These are phyloP conservation scores for Lepidotrigona ventralis DNA, from an alignment of 1,140 invertebrate genomes.

Conservation along the genomic window DNA sequence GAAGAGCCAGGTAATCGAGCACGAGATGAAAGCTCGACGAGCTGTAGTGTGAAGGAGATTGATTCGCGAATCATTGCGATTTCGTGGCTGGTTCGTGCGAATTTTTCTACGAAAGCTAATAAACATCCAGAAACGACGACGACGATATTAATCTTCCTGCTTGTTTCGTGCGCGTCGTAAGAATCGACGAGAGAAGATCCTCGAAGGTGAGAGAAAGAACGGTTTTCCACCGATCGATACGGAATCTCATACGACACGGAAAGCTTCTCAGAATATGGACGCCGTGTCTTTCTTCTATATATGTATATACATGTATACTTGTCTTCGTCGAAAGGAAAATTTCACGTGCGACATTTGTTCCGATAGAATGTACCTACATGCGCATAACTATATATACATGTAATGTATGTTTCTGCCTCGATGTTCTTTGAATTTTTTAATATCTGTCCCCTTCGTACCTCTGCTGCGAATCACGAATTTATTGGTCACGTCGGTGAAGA, in stretches of 20 bases:
- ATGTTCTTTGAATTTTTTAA: no score
- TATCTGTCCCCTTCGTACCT: no score
- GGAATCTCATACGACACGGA: not conserved
- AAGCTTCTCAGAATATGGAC: conserved; percentile 9
- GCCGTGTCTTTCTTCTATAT: not conserved
- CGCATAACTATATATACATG: no score
- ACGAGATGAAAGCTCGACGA: not conserved
- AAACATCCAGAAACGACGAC: not conserved
- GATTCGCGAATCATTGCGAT: not conserved
- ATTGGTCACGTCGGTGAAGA: no score
- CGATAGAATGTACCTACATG: not conserved
- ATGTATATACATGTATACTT: not conserved
- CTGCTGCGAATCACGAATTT: not conserved
- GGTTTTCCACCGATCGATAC: conserved; percentile 50
- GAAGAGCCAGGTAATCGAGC: no score
- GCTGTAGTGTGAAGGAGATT: not conserved
- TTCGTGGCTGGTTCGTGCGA: no score
- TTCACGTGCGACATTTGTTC: not conserved
- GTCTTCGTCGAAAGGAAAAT: not conserved
- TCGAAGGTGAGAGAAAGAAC: conserved; percentile 22
- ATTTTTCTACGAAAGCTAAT: not conserved
- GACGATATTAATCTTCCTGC: not conserved
- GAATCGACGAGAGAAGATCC: no score
- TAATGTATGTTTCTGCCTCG: no score
- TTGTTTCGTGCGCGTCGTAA: not conserved